Percentiles rank a stretch among this genome's conserved stretches.
These are phyloP conservation scores for Tachystola acroxantha DNA, from an alignment of 2,888 invertebrate species.

Conservation along the genomic window DNA sequence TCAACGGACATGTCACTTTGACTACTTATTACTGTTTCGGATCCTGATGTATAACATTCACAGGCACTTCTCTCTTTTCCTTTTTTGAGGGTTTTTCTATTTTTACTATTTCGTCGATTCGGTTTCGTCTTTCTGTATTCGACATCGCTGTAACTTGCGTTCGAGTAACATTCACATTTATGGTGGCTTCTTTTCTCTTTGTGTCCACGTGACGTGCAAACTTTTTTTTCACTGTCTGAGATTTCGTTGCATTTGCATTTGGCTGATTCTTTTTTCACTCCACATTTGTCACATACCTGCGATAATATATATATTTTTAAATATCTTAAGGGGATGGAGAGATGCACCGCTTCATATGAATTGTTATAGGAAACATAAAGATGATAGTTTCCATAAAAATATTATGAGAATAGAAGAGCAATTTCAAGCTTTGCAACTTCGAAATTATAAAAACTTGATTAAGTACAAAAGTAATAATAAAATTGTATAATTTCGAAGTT, in stretches of 20 bases:
- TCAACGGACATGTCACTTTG: slow-evolving; percentile 19
- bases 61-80: background rate
- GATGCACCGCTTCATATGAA: too few species aligned
- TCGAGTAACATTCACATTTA: slow-evolving; percentile 2
- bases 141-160: background rate
- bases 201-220: background rate
- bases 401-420: too few species aligned
- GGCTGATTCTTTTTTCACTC: background rate
- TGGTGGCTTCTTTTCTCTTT: background rate
- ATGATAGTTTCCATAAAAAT: too few species aligned
- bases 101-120: background rate
- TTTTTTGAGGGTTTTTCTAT: background rate
- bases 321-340: too few species aligned
- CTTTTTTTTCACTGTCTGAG: background rate
- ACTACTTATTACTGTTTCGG: background rate
- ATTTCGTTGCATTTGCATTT: slow-evolving; percentile 8
- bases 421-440: too few species aligned
- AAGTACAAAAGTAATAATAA: too few species aligned
- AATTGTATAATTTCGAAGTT: too few species aligned
- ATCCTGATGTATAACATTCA: background rate
- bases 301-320: background rate
- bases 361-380: too few species aligned
- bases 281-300: slow-evolving; percentile 12
- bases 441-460: too few species aligned
- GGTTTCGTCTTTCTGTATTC: too few species aligned